Percentiles rank a stretch among this genome's conserved stretches.
These are phyloP conservation scores for Drosophila parthenogenetica DNA, from an alignment of 2,888 invertebrate genomes.

Conservation along the genomic window DNA sequence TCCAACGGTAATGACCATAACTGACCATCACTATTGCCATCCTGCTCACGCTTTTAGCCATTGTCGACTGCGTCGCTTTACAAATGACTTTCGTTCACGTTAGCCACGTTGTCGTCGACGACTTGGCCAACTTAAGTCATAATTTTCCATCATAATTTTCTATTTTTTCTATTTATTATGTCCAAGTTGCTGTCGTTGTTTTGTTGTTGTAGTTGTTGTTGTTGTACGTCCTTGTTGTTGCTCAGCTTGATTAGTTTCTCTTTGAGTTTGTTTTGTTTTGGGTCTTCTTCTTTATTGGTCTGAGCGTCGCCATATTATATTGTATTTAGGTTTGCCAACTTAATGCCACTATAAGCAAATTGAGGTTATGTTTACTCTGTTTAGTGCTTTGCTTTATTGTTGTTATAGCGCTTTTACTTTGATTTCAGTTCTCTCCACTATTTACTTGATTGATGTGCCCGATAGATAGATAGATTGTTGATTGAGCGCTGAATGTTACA, in stretches of 20 bases:
- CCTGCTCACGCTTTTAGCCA: conserved; percentile 7
- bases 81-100: conserved; percentile 69
- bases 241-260: conserved; percentile 62
- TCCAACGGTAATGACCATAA: conserved; percentile 53
- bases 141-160: conserved; percentile 75
- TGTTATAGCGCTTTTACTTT: conserved; percentile 26
- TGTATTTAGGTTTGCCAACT: conserved; percentile 49
- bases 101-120: conserved; percentile 40
- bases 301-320: conserved; percentile 40
- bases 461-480: conserved; percentile 54
- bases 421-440: conserved; percentile 38
- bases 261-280: conserved; percentile 12
- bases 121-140: conserved; percentile 65
- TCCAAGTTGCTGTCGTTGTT: conserved; percentile 41
- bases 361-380: conserved; percentile 71
- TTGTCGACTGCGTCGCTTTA: conserved; percentile 43
- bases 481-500: conserved; percentile 52
- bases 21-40: conserved; percentile 38
- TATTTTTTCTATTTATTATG: conserved; percentile 65
- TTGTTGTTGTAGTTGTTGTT: conserved; percentile 11
- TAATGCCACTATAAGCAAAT: conserved; percentile 58
- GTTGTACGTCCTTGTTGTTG: conserved; percentile 37
- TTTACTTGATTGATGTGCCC: conserved; percentile 62
- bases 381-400: conserved; percentile 65
- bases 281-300: conserved; percentile 3